These are phyloP conservation scores for Homalodisca vitripennis DNA, from an alignment of 1,140 invertebrate genomes.

Conservation along the genomic window DNA sequence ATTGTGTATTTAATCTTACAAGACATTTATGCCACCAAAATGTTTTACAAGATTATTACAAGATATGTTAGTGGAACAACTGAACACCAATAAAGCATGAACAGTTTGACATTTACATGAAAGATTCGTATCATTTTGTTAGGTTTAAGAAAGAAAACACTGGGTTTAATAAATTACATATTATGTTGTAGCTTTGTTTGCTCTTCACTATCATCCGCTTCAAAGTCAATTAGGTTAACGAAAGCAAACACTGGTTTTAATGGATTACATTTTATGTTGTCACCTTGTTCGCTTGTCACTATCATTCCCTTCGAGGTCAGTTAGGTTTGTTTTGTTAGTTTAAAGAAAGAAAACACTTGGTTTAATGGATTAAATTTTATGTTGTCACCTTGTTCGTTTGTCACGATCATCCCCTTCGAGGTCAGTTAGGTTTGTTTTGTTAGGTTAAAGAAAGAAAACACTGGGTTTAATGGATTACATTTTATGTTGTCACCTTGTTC, in stretches of 20 bases:
- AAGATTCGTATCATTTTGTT: no score
- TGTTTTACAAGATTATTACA: no score
- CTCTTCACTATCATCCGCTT: slow-evolving; percentile 70
- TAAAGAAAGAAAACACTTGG: no score
- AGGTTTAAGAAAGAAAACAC: slow-evolving; percentile 23
- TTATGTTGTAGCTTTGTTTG: slow-evolving; percentile 61
- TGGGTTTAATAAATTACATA: slow-evolving; percentile 34
- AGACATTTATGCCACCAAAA: no score
- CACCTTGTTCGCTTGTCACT: slow-evolving; percentile 72
- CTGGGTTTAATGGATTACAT: slow-evolving; percentile 34
- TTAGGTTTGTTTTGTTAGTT: no score
- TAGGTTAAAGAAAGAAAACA: slow-evolving; percentile 24
- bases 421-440: no score
- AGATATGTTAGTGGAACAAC: no score
- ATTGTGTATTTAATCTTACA: no score
- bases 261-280: slow-evolving; percentile 40
- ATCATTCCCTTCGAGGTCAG: slow-evolving; percentile 71
- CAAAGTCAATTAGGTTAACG: slow-evolving; percentile 74
- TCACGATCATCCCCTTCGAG: slow-evolving; percentile 71
- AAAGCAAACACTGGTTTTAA: slow-evolving; percentile 31
- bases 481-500: slow-evolving; percentile 60
- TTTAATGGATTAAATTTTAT: slow-evolving; percentile 35
- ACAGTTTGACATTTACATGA: no score
- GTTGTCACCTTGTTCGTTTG: slow-evolving; percentile 65
- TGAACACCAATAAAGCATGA: no score